These are phyloP conservation scores for Byasa hedistus DNA, from an alignment of 2,888 invertebrate genomes.

Conservation along the genomic window DNA sequence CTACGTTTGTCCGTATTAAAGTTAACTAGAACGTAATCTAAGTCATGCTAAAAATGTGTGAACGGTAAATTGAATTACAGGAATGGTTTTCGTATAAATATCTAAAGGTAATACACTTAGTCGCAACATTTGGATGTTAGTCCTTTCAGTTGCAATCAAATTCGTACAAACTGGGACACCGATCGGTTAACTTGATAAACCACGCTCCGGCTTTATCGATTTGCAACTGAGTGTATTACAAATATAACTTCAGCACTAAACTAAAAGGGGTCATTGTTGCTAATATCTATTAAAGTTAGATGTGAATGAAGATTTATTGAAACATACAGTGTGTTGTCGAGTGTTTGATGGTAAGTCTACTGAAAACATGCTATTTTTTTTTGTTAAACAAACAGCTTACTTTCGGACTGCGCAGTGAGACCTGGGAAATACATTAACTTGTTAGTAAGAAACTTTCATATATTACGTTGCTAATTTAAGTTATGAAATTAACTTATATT, in stretches of 20 bases:
- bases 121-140: constrained; percentile 10
- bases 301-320: constrained; percentile 23
- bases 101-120: constrained; percentile 24
- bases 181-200: constrained; percentile 35
- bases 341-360: constrained; percentile 38
- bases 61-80: neutral
- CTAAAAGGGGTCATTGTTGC: constrained; percentile 18
- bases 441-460: constrained; percentile 58
- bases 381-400: constrained; percentile 57
- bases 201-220: constrained; percentile 39
- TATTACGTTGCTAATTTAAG: too few species aligned
- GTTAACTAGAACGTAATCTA: constrained; percentile 4
- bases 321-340: constrained; percentile 24
- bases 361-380: constrained; percentile 60
- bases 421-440: constrained; percentile 72
- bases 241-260: constrained; percentile 29
- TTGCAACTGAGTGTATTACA: constrained; percentile 57
- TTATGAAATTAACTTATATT: neutral
- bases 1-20: neutral
- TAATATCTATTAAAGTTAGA: constrained; percentile 21
- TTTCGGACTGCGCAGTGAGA: constrained; percentile 77
- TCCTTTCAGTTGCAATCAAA: constrained; percentile 23
- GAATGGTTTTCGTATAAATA: constrained; percentile 8
- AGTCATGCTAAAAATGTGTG: constrained; percentile 23
- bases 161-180: constrained; percentile 32